Evolutionary conservation across 2,797 vertebrate genomes (phyloP).

Genomic region (Rhinoraja longicauda): DNA sequence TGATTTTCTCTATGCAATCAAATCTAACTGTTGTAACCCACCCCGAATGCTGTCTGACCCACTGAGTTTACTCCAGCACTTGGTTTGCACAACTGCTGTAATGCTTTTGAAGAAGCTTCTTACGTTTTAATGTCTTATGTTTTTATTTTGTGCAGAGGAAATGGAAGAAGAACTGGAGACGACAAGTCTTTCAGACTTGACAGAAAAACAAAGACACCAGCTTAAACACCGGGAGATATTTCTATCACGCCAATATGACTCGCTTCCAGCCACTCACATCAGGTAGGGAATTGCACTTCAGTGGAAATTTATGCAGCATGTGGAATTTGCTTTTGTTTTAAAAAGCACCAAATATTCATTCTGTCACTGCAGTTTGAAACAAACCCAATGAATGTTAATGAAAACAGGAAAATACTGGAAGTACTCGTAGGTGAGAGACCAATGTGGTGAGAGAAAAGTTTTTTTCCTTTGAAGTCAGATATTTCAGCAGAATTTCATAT

Average conservation of each 20-base stretch:
- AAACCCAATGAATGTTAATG: too few species aligned
- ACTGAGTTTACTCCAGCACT: too few species aligned
- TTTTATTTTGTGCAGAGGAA: constrained; percentile 72
- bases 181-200: constrained; percentile 75
- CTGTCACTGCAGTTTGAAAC: background rate
- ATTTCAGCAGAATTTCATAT: too few species aligned
- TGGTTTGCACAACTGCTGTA: background rate
- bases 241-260: constrained; percentile 90
- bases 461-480: too few species aligned
- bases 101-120: background rate
- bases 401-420: too few species aligned
- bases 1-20: background rate
- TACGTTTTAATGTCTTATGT: background rate
- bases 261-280: constrained; percentile 89
- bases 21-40: background rate
- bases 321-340: background rate
- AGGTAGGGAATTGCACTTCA: constrained; percentile 62
- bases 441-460: too few species aligned
- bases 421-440: too few species aligned
- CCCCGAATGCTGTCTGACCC: too few species aligned
- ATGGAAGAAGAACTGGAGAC: constrained; percentile 88
- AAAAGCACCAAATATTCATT: background rate
- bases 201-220: constrained; percentile 95
- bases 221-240: constrained; percentile 93
- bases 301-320: background rate